Percentiles rank a stretch among this genome's conserved stretches.
Evolutionary conservation across 2,113 vertebrate genomes (phyloP).

Genomic region (Lipophrys pholis): DNA sequence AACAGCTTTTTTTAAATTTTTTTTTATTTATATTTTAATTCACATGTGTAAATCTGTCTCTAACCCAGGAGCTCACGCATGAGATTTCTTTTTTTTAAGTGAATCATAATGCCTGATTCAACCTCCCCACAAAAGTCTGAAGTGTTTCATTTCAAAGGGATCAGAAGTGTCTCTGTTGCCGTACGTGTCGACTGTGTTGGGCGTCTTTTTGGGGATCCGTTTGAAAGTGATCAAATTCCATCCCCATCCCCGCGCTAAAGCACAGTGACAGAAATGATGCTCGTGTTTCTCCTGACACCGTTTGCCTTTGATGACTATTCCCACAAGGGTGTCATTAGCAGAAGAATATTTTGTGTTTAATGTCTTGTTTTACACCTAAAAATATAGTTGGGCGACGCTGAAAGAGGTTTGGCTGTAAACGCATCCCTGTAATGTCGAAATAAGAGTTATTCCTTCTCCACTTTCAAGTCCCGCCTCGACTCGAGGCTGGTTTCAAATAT

Average conservation of each 20-base stretch:
- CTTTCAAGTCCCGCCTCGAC: too few relatives aligned
- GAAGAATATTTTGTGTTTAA: neutral
- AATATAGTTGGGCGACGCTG: neutral
- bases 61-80: neutral
- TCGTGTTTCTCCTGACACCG: conserved; percentile 5
- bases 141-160: conserved; percentile 6
- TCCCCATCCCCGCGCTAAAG: neutral
- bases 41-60: neutral
- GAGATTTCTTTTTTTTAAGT: neutral
- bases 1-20: neutral
- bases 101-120: neutral
- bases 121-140: neutral
- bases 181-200: neutral
- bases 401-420: neutral
- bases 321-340: neutral
- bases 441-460: neutral
- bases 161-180: neutral
- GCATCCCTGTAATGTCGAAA: neutral
- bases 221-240: conserved; percentile 17
- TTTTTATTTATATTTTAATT: neutral
- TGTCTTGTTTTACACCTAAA: neutral
- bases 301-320: conserved; percentile 20
- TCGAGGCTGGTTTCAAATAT: too few relatives aligned
- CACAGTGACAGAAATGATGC: neutral
- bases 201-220: neutral